A percentile compares a stretch with the other conserved stretches of the same genome.
Conservation (phyloP, 2,797 vertebrate species). For the Miichthys miiuy region DNA sequence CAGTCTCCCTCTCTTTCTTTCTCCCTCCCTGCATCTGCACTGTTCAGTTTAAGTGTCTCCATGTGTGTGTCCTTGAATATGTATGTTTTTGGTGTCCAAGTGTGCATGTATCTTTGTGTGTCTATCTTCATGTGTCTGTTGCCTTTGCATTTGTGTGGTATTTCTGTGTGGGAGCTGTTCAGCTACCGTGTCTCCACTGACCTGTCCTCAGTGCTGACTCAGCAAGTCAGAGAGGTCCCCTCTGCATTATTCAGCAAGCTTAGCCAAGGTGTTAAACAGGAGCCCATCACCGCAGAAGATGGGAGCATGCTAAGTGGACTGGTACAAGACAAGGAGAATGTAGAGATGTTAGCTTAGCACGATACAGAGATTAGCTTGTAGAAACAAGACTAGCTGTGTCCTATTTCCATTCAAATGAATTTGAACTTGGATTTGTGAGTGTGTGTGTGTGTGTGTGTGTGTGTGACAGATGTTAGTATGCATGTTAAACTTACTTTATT, state of each 20-base stretch:
- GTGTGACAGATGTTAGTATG: neutral
- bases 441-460: too few species aligned
- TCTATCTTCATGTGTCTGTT: constrained; percentile 13
- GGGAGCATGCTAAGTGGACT: constrained; percentile 67
- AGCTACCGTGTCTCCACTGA: constrained; percentile 61
- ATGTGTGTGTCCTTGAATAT: constrained; percentile 6
- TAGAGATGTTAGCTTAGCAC: constrained; percentile 32
- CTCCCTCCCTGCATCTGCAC: neutral
- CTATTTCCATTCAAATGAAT: constrained; percentile 15
- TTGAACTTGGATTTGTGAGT: constrained; percentile 16
- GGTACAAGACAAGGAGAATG: constrained; percentile 35
- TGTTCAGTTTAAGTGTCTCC: neutral
- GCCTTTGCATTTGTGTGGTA: constrained; percentile 39
- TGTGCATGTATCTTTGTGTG: constrained; percentile 17
- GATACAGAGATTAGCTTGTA: constrained; percentile 40
- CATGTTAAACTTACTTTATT: neutral
- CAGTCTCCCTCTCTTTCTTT: neutral
- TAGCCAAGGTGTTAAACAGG: constrained; percentile 77
- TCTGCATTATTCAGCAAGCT: constrained; percentile 79
- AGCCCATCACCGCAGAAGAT: constrained; percentile 66
- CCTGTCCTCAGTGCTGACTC: constrained; percentile 78
- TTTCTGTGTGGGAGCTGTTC: constrained; percentile 51
- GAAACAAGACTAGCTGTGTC: constrained; percentile 24
- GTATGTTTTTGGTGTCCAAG: neutral
- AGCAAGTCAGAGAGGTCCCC: constrained; percentile 48